These are phyloP conservation scores for Salminus brasiliensis DNA, from an alignment of 2,113 vertebrate genomes.

Conservation along the genomic window DNA sequence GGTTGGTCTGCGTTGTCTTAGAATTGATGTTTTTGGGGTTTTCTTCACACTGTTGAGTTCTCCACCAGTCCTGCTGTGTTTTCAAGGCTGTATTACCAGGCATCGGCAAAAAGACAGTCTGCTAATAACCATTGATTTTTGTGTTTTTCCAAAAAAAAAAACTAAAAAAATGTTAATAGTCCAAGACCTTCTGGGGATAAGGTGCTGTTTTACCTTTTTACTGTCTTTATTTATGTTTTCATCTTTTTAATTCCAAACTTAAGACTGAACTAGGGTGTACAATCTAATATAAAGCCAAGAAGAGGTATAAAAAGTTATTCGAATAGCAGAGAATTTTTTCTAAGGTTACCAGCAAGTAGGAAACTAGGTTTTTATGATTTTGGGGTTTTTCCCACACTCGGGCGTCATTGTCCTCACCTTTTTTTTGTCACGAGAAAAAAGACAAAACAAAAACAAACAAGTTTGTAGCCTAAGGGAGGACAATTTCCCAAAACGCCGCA, in stretches of 20 bases:
- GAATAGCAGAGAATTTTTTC: too few species aligned
- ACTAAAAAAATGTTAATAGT: slow-evolving; percentile 40
- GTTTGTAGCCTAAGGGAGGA: slow-evolving; percentile 9
- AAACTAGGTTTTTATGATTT: neutral
- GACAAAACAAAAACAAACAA: neutral
- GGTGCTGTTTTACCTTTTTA: slow-evolving; percentile 65
- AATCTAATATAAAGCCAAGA: slow-evolving; percentile 67
- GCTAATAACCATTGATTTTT: slow-evolving; percentile 61
- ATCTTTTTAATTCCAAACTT: slow-evolving; percentile 50
- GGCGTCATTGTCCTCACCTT: too few species aligned
- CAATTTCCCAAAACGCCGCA: neutral
- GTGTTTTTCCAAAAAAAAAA: slow-evolving; percentile 69
- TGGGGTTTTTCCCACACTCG: neutral
- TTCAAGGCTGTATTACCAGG: neutral
- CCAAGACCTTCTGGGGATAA: slow-evolving; percentile 53
- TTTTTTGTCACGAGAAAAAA: too few species aligned
- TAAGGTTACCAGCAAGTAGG: slow-evolving; percentile 27
- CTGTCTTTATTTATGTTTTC: slow-evolving; percentile 62
- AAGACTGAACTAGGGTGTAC: slow-evolving; percentile 64
- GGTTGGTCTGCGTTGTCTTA: too few species aligned
- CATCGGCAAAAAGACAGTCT: slow-evolving; percentile 12
- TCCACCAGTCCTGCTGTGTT: slow-evolving; percentile 12
- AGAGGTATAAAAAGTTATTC: slow-evolving; percentile 59
- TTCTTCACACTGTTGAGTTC: slow-evolving; percentile 52
- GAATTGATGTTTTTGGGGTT: too few species aligned